Base-by-base conservation (phyloP, 1,140 invertebrate genomes). In the Achatina immaculata region DNA sequence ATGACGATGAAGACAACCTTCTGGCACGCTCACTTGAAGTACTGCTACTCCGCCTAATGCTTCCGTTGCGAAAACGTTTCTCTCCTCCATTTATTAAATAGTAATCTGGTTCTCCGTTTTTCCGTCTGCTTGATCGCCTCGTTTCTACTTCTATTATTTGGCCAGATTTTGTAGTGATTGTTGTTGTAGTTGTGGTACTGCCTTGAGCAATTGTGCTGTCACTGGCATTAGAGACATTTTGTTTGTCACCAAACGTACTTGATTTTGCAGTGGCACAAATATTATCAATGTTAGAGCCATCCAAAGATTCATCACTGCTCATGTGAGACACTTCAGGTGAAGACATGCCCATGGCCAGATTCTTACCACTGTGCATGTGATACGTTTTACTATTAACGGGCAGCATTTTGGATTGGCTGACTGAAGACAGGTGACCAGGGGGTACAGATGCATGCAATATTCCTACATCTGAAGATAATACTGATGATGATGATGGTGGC, bases 31-130 rank as follows among this genome's bases (percentile, higher is more conserved):
- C 55, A 9, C 24, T 76, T n/a, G 74, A 62, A 14, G 31, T 38
- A 51, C 36, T 76, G 36, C 74, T 76, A 43, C 55, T 76, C n/a
- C 55, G 16, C 36, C 55, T 36, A 40, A 16, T 28, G 21, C 36
- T 36, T 11, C 28, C 31, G 21, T 16, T 38, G 21, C 66, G 34
- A 11, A 80, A 72, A 16, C 66, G 38, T 28, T 80, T 80, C 48
- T 58, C 78, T 28, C 66, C 68, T 0, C 48, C 66, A 45, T 72
- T 55, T 11, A 80, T 72, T 34, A 72, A 48, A 38, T 72, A 72
- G 48, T 80, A 78, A 42, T 78, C 76, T 31, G 76, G 62, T 4
- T 69, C 76, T 42, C 62, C 58, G 24, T 69, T 78, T 69, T 78
- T 78, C 76, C 31, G 1, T 34, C 62, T 34, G 7, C 62, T 45